These are phyloP conservation scores for Lagocephalus sceleratus DNA, from an alignment of 2,797 vertebrate species.

Conservation along the genomic window DNA sequence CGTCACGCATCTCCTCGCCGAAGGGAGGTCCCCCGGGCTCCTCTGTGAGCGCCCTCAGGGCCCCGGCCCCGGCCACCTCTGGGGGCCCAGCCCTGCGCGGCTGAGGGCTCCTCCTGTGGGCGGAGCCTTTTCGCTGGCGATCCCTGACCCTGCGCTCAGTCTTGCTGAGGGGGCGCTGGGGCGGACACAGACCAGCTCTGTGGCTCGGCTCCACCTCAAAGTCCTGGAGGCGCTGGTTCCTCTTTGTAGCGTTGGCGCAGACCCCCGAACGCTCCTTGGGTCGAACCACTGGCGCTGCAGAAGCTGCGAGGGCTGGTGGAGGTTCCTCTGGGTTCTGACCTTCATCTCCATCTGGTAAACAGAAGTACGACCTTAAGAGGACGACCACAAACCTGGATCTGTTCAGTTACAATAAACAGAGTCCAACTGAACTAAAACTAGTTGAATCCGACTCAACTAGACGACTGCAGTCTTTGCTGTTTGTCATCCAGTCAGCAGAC, in stretches of 20 bases:
- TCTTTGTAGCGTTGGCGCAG: conserved; percentile 59
- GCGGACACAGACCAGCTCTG: conserved; percentile 68
- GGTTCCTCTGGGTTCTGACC: conserved; percentile 37
- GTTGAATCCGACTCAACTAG: too few relatives aligned
- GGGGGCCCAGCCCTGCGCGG: conserved; percentile 59
- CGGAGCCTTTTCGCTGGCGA: conserved; percentile 59
- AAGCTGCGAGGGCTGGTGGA: conserved; percentile 35
- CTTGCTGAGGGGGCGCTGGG: conserved; percentile 51
- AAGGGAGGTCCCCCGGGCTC: conserved; percentile 43
- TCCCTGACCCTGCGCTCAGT: conserved; percentile 48
- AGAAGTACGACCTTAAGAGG: too few relatives aligned
- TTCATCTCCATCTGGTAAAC: conserved; percentile 68
- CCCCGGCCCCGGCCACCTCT: conserved; percentile 40
- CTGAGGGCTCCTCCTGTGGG: conserved; percentile 69
- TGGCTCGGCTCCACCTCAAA: conserved; percentile 38
- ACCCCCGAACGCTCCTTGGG: conserved; percentile 81
- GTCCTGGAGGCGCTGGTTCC: conserved; percentile 65
- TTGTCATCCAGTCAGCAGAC: too few relatives aligned
- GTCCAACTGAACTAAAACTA: too few relatives aligned
- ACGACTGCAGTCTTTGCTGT: too few relatives aligned
- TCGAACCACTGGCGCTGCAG: conserved; percentile 81
- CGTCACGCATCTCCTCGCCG: conserved; percentile 72
- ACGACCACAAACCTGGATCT: too few relatives aligned
- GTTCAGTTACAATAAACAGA: too few relatives aligned
- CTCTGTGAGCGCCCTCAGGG: conserved; percentile 62